Evolutionary conservation across 2,113 vertebrate genomes (phyloP).

Genomic region (Eolophus roseicapilla): DNA sequence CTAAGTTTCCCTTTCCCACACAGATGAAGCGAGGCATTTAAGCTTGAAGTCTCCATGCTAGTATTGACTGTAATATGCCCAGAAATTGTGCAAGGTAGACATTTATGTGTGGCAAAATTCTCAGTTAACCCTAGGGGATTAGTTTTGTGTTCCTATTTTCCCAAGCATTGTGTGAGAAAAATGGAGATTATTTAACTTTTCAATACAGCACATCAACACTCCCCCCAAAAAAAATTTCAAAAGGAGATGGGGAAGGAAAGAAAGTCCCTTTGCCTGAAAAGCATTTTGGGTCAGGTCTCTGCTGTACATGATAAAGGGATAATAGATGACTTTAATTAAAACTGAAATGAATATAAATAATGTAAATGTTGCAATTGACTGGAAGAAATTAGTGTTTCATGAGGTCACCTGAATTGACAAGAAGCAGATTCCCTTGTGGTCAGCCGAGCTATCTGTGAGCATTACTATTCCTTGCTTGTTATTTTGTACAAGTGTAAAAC

Average conservation of each 20-base stretch:
- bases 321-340: neutral
- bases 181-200: neutral
- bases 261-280: neutral
- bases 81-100: neutral
- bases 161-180: neutral
- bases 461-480: neutral
- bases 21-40: neutral
- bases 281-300: neutral
- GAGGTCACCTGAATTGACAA: neutral
- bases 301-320: neutral
- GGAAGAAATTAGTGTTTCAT: neutral
- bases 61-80: neutral
- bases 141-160: neutral
- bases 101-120: neutral
- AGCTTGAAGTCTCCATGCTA: neutral
- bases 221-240: neutral
- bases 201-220: neutral
- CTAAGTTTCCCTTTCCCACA: neutral
- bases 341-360: neutral
- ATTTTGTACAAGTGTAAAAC: neutral
- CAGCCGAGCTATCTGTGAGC: neutral
- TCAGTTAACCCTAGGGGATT: neutral
- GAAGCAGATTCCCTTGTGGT: neutral
- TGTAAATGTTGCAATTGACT: neutral
- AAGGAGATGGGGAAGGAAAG: neutral